Base-by-base conservation (phyloP, 2,888 invertebrate genomes). In the Drosophila monieri region DNA sequence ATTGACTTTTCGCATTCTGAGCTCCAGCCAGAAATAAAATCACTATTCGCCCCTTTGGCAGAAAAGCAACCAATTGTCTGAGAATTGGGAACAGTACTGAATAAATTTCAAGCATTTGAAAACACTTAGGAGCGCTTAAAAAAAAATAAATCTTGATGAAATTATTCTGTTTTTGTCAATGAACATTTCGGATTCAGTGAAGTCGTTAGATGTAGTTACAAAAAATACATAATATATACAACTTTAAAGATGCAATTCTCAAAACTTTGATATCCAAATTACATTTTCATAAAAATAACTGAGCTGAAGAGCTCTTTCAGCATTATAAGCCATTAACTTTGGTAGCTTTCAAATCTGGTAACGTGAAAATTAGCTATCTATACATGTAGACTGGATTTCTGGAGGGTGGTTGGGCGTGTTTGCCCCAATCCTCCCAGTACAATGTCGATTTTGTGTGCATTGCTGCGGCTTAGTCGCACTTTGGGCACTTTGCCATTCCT, bases 311-410 rank as follows among this genome's bases (percentile, higher is more conserved):
- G 43, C 30, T 48, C 23, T 48, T 43, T 48, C 41, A 39, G 68
- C 49, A 52, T 55, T 65, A 52, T 54, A 48, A 57, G 64, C 61
- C 56, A 60, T 76, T 62, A 56, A 52, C 43, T 35, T 43, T 23
- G 60, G 43, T 58, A 51, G 39, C 48, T 21, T 52, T 64, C 53
- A 37, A 32, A 51, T 54, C 51, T 25, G 48, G 49, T 56, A 73
- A 49, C 59, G 62, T 51, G 55, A 37, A 77, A 80, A 80, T 83
- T 66, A 74, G 78, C 65, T 52, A 66, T 71, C 75, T 55, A 68
- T 61, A 71, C 57, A 60, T 12, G 43, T 32, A 54, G 43, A 25
- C 55, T 48, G 41, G 21, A 39, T 25, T 12, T 14, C 35, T 30
- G 6, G 5, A 0, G 48, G 30, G 5, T n/a, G 41, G 62, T 39